Conservation (phyloP, 2,888 invertebrate genomes). For the Lasius platythorax region DNA sequence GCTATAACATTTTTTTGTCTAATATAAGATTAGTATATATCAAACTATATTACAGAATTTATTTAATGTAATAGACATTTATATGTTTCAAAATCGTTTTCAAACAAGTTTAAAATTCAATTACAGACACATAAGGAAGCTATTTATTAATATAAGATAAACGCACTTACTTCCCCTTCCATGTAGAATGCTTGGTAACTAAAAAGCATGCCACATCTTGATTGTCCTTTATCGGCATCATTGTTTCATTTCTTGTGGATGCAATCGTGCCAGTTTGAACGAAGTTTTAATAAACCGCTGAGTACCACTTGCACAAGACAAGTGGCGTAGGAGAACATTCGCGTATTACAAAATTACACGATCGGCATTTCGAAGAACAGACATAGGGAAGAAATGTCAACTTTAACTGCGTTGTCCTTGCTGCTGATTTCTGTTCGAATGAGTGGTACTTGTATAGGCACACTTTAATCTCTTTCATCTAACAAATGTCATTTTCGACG, state of each 20-base stretch:
- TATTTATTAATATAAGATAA: neutral
- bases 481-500: conserved; percentile 75
- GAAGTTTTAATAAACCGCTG: conserved; percentile 65
- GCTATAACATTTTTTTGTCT: neutral
- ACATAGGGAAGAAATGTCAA: neutral
- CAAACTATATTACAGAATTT: neutral
- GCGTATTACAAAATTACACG: conserved; percentile 62
- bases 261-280: conserved; percentile 65
- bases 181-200: conserved; percentile 97
- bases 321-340: conserved; percentile 69
- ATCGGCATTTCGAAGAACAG: conserved; percentile 43
- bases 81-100: neutral
- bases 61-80: neutral
- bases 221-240: conserved; percentile 96
- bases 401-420: conserved; percentile 13
- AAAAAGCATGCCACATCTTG: conserved; percentile 98
- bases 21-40: neutral
- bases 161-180: conserved; percentile 97
- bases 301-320: conserved; percentile 71
- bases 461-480: conserved; percentile 68
- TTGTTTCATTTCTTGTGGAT: conserved; percentile 88
- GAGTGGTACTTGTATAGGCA: conserved; percentile 50
- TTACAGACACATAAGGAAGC: neutral
- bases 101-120: neutral
- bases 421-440: conserved; percentile 34